Base-by-base conservation (phyloP, 2,113 vertebrate species). In the Anguilla rostrata region DNA sequence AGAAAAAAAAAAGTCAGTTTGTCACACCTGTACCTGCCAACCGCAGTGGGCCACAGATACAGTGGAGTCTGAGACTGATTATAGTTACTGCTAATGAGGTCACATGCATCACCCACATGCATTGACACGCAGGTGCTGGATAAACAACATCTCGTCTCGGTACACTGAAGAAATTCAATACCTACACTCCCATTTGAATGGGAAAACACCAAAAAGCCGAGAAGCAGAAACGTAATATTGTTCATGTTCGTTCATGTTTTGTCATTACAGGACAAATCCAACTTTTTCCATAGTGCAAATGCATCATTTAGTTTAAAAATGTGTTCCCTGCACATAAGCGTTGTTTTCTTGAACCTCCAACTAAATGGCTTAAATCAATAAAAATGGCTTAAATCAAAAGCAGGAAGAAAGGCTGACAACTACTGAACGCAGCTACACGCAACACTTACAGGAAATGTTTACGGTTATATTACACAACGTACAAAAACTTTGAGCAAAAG, bases 1-100 rank as follows among this genome's bases (percentile, higher is more conserved):
- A 90, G 85, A 90, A 87, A 88, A 88, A 60, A 39, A 49, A n/a
- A 34, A 34, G 9, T 29, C 34, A 46, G 79, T 34, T 9, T 34
- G n/a, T 12, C 26, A 80, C 39, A 40, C 29, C 49, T 85, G 71
- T 8, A 15, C 41, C 40, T 26, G 39, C 16, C 66, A 46, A 46
- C 16, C 46, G 11, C 34, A 39, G 8, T 46, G 43, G n/a, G n/a
- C 7, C 22, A 78, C n/a, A 78, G 75, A 78, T 8, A 40, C 20
- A 22, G 11, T 49, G 14, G n/a, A 56, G 82, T 83, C 57, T 56
- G 26, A 22, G 43, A 18, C 1, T 43, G 2, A 6, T 6, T 3
- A 9, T 6, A 1, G 4, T 46, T 46, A 22, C 18, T 14, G 7
- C 16, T 5, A 39, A 22, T 12, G 75, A 79, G 29, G 14, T 39